Evolutionary conservation across 1,140 invertebrate species (phyloP).

Genomic region (Heliconius congener): DNA sequence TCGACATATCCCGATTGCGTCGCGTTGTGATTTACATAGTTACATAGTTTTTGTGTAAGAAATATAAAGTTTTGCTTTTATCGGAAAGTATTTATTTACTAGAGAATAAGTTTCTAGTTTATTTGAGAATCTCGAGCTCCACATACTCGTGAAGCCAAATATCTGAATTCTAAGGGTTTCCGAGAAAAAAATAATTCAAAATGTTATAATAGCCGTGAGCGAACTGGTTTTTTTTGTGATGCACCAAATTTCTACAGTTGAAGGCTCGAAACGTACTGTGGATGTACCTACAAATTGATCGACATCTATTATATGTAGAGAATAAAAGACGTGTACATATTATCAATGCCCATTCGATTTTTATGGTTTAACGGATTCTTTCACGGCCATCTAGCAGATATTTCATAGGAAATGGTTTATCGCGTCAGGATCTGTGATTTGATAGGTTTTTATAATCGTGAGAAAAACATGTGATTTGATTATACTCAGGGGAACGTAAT

Average conservation of each 20-base stretch:
- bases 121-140: background rate
- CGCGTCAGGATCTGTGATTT: constrained; percentile 21
- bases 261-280: background rate
- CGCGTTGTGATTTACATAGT: background rate
- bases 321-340: constrained; percentile 27
- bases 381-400: constrained; percentile 26
- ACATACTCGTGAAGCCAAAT: background rate
- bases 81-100: background rate
- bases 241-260: background rate
- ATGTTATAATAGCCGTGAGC: background rate
- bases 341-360: constrained; percentile 30
- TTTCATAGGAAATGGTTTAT: constrained; percentile 28
- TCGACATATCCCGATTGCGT: background rate
- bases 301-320: constrained; percentile 24
- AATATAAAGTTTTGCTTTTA: background rate
- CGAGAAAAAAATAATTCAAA: background rate
- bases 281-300: constrained; percentile 7
- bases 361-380: constrained; percentile 37
- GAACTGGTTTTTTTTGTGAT: background rate
- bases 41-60: background rate
- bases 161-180: background rate
- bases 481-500: background rate
- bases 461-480: constrained; percentile 10
- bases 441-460: constrained; percentile 20
- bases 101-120: background rate